Evolutionary conservation across 2,797 vertebrate species (phyloP).

Genomic region (Etheostoma perlongum): DNA sequence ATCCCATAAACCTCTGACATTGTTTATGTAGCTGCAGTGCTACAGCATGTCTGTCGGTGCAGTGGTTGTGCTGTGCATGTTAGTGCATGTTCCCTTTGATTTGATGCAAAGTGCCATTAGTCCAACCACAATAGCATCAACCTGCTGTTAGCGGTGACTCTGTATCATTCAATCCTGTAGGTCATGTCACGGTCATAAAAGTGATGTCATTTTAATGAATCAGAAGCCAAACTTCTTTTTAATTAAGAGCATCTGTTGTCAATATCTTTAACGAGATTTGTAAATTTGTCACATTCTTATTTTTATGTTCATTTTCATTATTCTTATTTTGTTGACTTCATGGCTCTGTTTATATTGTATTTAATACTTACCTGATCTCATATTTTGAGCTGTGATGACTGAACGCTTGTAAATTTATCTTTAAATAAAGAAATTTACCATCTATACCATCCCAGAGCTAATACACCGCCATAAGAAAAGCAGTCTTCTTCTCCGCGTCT

Average conservation of each 20-base stretch:
- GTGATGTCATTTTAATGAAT: conserved; percentile 48
- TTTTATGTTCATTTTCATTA: too few relatives aligned
- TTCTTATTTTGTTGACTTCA: too few relatives aligned
- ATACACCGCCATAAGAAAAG: conserved; percentile 17
- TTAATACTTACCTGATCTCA: too few relatives aligned
- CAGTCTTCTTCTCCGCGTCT: conserved; percentile 28
- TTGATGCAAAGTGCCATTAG: conserved; percentile 32
- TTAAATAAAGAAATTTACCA: too few relatives aligned
- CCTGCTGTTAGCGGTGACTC: conserved; percentile 45
- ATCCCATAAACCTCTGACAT: neutral
- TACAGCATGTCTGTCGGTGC: conserved; percentile 5
- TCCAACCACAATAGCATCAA: conserved; percentile 29
- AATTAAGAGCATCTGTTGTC: too few relatives aligned
- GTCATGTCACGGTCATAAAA: conserved; percentile 42
- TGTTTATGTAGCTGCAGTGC: conserved; percentile 13
- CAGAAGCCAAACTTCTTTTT: neutral
- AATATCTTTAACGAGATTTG: too few relatives aligned
- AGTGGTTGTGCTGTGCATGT: conserved; percentile 3
- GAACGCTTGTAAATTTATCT: too few relatives aligned
- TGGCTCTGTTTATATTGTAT: too few relatives aligned
- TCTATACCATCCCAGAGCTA: conserved; percentile 15
- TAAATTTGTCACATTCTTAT: too few relatives aligned
- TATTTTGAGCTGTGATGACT: too few relatives aligned
- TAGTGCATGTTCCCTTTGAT: conserved; percentile 23
- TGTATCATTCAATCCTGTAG: neutral